Conservation (phyloP, 2,113 vertebrate genomes). For the Platycercus adscitus region DNA sequence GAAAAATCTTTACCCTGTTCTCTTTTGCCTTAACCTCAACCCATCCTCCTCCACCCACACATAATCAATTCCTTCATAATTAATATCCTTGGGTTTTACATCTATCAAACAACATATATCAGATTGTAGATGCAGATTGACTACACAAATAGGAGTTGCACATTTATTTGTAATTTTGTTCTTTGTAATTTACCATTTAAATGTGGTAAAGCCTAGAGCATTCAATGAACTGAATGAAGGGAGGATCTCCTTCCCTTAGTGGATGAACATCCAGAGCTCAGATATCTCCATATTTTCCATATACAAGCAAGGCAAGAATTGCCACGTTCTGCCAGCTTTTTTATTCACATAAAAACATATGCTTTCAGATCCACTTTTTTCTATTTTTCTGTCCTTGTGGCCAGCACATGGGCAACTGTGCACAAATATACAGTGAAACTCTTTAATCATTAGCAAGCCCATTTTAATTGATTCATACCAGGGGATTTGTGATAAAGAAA, state of each 20-base stretch:
- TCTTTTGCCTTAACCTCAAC: background rate
- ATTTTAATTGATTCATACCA: background rate
- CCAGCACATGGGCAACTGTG: background rate
- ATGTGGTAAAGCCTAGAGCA: background rate
- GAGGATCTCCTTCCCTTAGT: background rate
- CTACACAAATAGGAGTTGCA: background rate
- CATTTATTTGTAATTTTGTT: background rate
- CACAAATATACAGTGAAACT: background rate
- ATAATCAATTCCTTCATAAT: background rate
- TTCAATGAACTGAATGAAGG: background rate
- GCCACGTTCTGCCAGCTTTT: background rate
- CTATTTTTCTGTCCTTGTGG: background rate
- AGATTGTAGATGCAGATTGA: background rate
- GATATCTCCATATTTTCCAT: background rate
- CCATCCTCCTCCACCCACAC: background rate
- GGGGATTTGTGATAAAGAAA: background rate
- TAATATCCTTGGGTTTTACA: background rate
- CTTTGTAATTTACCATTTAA: background rate
- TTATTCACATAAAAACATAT: background rate
- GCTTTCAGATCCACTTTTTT: background rate
- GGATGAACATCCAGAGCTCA: background rate
- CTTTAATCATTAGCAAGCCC: background rate
- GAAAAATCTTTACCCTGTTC: background rate
- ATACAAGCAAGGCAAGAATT: background rate
- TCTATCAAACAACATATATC: background rate